A percentile compares a stretch with the other conserved stretches of the same genome.
These are phyloP conservation scores for Myiotriccus ornatus DNA, from an alignment of 2,797 vertebrate genomes.

Conservation along the genomic window DNA sequence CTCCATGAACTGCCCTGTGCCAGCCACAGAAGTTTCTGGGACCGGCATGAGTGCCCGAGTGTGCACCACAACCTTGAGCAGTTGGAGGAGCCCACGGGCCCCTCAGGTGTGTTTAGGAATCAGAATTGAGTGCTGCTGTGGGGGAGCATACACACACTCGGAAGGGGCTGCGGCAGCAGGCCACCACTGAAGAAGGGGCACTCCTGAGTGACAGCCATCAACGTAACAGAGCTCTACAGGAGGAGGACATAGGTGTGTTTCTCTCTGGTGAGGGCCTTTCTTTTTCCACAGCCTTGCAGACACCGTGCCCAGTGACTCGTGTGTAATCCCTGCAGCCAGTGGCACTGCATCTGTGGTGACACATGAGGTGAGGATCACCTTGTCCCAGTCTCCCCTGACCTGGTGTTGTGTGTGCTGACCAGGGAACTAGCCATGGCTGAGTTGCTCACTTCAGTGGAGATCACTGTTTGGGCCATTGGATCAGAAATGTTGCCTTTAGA, in stretches of 20 bases:
- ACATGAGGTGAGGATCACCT: not conserved
- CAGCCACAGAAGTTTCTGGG: fast-evolving
- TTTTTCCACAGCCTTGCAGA: not conserved
- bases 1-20: not conserved
- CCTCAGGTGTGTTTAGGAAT: not conserved
- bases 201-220: not conserved
- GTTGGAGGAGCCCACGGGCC: not conserved
- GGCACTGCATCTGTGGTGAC: not conserved
- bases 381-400: not conserved
- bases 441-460: fast-evolving
- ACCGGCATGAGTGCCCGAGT: fast-evolving
- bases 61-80: not conserved
- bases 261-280: not conserved
- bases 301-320: fast-evolving
- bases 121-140: not conserved
- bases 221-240: not conserved
- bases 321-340: fast-evolving
- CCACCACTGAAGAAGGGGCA: fast-evolving
- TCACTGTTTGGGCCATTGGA: not conserved
- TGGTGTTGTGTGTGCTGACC: not conserved
- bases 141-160: not conserved
- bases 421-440: not conserved
- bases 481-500: not conserved
- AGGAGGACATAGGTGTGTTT: not conserved
- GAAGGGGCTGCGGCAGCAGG: fast-evolving